Conservation (phyloP, 2,113 vertebrate genomes). For the Pungitius pungitius region DNA sequence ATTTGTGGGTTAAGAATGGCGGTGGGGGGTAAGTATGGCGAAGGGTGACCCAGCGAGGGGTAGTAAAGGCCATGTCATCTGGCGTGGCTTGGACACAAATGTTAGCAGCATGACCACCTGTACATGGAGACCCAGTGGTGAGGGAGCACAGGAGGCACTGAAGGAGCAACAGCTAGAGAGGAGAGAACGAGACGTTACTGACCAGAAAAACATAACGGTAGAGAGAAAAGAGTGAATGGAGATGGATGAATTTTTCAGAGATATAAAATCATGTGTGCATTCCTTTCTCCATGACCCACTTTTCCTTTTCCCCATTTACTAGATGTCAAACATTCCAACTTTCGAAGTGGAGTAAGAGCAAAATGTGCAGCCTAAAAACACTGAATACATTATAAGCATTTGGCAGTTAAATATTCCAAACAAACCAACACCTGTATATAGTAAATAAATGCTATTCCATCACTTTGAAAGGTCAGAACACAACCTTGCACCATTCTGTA, state of each 20-base stretch:
- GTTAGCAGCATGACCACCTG: conserved; percentile 68
- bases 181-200: conserved; percentile 1
- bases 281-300: background rate
- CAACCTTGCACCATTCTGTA: conserved; percentile 19
- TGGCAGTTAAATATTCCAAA: conserved; percentile 45
- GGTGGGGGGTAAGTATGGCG: conserved; percentile 57
- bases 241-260: conserved; percentile 4
- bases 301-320: conserved; percentile 49
- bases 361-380: conserved; percentile 54
- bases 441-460: conserved; percentile 10
- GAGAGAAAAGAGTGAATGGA: background rate
- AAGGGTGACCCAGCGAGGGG: conserved; percentile 62
- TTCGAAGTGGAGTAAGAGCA: conserved; percentile 60
- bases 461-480: conserved; percentile 52
- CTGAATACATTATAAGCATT: conserved; percentile 38
- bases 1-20: conserved; percentile 57
- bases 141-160: conserved; percentile 48
- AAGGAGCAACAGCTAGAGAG: conserved; percentile 38
- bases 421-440: conserved; percentile 1
- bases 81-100: conserved; percentile 70
- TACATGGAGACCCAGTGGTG: conserved; percentile 52
- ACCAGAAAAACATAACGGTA: conserved; percentile 1
- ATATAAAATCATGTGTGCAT: conserved; percentile 6
- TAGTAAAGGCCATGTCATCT: conserved; percentile 71
- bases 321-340: conserved; percentile 69